Conservation (phyloP, 2,888 invertebrate species). For the Pandemis heparana region DNA sequence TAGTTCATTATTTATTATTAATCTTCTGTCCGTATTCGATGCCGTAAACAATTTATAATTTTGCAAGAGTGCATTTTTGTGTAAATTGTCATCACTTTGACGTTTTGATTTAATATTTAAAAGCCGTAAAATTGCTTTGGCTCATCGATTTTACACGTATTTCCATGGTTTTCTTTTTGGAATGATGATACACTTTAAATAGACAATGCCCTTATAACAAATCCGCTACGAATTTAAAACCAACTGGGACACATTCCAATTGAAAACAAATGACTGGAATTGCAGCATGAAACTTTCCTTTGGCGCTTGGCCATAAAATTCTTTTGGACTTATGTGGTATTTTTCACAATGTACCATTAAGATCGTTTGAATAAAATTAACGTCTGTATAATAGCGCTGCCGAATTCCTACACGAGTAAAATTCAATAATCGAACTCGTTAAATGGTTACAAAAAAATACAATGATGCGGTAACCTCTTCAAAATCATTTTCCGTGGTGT, state of each 20-base stretch:
- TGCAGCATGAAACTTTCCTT: slow-evolving; percentile 34
- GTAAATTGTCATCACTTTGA: too few species aligned
- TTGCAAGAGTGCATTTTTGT: too few species aligned
- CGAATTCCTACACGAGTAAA: not conserved
- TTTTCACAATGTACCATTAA: slow-evolving; percentile 30
- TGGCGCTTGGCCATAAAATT: slow-evolving; percentile 36
- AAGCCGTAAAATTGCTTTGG: too few species aligned
- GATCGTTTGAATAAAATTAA: slow-evolving; percentile 12
- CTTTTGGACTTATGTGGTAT: slow-evolving; percentile 33
- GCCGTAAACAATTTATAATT: too few species aligned
- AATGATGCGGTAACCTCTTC: slow-evolving; percentile 12
- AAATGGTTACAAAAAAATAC: not conserved
- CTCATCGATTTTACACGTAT: too few species aligned
- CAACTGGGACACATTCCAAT: slow-evolving; percentile 40
- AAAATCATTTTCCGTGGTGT: slow-evolving; percentile 11
- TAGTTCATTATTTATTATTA: too few species aligned
- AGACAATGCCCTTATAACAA: slow-evolving; percentile 5
- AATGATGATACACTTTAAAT: too few species aligned
- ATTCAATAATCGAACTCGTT: not conserved
- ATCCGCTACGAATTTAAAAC: slow-evolving; percentile 28
- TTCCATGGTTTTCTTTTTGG: too few species aligned
- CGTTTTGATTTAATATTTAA: too few species aligned
- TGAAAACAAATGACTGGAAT: slow-evolving; percentile 43
- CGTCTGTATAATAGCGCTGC: not conserved
- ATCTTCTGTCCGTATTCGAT: too few species aligned